Base-by-base conservation (phyloP, 2,797 vertebrate species). In the Catostomus latipinnis region DNA sequence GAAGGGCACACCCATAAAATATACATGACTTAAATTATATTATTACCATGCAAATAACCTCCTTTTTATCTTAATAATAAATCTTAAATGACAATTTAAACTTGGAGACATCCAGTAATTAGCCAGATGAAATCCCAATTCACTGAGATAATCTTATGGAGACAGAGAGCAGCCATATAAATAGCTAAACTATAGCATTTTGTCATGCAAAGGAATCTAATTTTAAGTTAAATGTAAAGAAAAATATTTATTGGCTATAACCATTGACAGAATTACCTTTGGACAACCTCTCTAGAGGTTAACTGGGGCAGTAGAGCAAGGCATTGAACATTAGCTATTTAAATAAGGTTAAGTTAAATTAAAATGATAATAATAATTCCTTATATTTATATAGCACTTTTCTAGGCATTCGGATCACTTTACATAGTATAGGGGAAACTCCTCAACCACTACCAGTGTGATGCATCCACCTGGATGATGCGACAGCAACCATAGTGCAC, bases 251-350 rank as follows among this genome's bases (percentile, higher is more conserved):
- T 57, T 50, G 63, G 7, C 43, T 48, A 71, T 18, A 71, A 45
- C 46, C 14, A 18, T 34, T 45, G 9, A 57, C 18, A 66, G 9
- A 58, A 66, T 79, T 67, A 67, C 6, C 77, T 49, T 46, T 65
- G 12, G 6, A 73, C 49, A 45, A 69, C 43, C 8, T 43, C 57
- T 65, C 18, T 10, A 8, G 61, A 69, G 43, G 53, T 72, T 52
- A 71, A 66, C n/a, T 34, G 16, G 45, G 45, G 5, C 46, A 73
- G 13, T 6, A 18, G 48, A 74, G 13, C 12, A 7, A 69, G 4
- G 13, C 16, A 62, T 1, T 56, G 50, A 56, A 68, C n/a, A 65
- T 56, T 57, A 68, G n/a, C 10, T 70, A 45, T 71, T 78, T 65
- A 70, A 81, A 69, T 34, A 34, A 34, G 34, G 34, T 34, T 34